These are phyloP conservation scores for Aegithalos caudatus DNA, from an alignment of 2,113 vertebrate genomes.

Conservation along the genomic window DNA sequence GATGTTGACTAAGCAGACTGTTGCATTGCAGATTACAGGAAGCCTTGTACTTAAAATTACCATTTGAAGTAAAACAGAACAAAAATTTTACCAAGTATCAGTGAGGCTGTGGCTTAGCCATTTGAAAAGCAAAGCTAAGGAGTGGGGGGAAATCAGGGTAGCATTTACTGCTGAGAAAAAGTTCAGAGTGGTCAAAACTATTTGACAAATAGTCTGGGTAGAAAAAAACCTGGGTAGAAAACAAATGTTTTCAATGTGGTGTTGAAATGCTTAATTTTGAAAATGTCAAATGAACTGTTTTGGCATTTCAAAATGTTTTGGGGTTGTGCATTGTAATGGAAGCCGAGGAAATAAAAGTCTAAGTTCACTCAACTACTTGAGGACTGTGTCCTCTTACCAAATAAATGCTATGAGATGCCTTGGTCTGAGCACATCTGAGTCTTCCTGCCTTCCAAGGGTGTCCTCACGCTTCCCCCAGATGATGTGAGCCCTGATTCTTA, in stretches of 20 bases:
- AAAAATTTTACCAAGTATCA: background rate
- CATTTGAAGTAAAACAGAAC: background rate
- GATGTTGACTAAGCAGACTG: background rate
- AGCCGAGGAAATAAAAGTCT: background rate
- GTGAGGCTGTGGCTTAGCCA: background rate
- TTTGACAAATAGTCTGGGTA: background rate
- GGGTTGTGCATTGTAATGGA: background rate
- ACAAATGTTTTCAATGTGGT: background rate
- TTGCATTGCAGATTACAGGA: background rate
- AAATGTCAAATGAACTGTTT: slow-evolving; percentile 13
- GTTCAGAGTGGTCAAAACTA: background rate
- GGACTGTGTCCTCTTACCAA: background rate
- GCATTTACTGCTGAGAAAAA: background rate
- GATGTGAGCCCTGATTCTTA: background rate
- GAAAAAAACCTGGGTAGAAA: slow-evolving; percentile 24
- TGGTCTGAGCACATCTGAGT: background rate
- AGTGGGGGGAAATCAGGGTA: background rate
- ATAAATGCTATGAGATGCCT: background rate
- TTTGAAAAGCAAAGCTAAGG: background rate
- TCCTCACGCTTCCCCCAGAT: background rate
- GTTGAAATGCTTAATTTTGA: slow-evolving; percentile 6
- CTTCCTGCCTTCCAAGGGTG: background rate
- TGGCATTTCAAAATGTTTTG: background rate
- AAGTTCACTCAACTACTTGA: background rate
- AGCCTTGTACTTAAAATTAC: background rate